phyloP scores from a whole-genome alignment of 1,140 invertebrate species.

The Stegodyphus dumicola region DNA sequence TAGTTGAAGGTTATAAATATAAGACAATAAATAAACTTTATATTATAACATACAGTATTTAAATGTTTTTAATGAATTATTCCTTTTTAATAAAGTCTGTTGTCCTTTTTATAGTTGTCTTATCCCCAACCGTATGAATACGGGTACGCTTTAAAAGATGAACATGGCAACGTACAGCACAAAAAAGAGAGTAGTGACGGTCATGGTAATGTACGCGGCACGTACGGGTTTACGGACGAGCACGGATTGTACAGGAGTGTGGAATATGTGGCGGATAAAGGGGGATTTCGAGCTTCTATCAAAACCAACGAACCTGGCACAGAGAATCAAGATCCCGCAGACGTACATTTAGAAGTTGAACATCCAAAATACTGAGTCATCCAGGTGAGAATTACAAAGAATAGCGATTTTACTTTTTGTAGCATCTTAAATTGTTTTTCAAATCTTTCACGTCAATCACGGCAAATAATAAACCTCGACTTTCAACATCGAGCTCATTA shows the following conservation, averaged over 20 bases:
- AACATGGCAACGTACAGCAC: conserved; percentile 36
- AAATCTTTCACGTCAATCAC: no score
- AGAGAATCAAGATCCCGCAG: conserved; percentile 50
- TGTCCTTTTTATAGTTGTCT: conserved; percentile 1
- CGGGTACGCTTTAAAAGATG: conserved; percentile 51
- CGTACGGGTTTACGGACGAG: conserved; percentile 56
- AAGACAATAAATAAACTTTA: no score
- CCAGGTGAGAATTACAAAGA: not conserved
- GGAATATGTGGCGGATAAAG: conserved; percentile 63
- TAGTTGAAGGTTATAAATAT: no score
- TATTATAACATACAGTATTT: no score
- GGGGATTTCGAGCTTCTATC: conserved; percentile 62
- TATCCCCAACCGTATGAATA: conserved; percentile 58
- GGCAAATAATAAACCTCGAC: no score
- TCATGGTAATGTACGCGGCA: conserved; percentile 55
- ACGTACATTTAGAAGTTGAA: conserved; percentile 33
- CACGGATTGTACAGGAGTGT: conserved; percentile 62
- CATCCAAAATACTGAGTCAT: conserved; percentile 7
- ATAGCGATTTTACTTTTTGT: no score
- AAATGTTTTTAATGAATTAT: not conserved
- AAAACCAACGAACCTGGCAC: conserved; percentile 64
- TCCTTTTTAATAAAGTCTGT: not conserved
- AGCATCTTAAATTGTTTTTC: no score
- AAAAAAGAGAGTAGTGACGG: conserved; percentile 61
- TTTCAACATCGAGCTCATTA: no score